Base-by-base conservation (phyloP, 1,140 invertebrate genomes). In the Papilio dardanus region DNA sequence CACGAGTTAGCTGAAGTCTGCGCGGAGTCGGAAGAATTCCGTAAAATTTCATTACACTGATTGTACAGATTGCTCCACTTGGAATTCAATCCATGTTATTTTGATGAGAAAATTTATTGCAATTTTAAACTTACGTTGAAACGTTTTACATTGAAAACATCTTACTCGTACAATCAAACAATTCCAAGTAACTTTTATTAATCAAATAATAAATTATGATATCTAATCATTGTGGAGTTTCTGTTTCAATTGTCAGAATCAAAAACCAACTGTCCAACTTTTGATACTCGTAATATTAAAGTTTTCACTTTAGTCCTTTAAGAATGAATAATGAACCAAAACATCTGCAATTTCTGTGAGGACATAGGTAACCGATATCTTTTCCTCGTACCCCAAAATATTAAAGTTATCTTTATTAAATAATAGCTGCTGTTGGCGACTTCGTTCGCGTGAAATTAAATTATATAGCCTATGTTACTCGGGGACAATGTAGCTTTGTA, bases 1-100 rank as follows among this genome's bases (percentile, higher is more conserved):
- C 54, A 16, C 54, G 54, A 62, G 54, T 62, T 28, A 62, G 10
- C 54, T 28, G 54, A 62, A 62, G 54, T 62, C 54, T 28, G 3
- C 6, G 14, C 54, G 12, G 54, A 62, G 54, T 62, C 54, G 24
- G 54, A 62, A 62, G 54, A 62, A 62, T 62, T 62, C 54, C 54
- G 10, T 62, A 62, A 28, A 62, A 62, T 62, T 62, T 30, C 54
- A 62, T 62, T 62, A 30, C 0, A 16, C 54, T 62, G 24, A 62
- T 62, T 62, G 54, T 58, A 58, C 54, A 54, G 50, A 54, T 58
- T 14, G 54, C 21, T 58, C 54, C 14, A 28, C 21, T 62, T 62
- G 24, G 28, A 28, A 62, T 62, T 62, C 24, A 62, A 62, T 30
- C 54, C 24, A 6, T 14, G 12, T 62, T 62, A 62, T 28, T 62